phyloP scores from a whole-genome alignment of 2,888 invertebrate genomes.

The Lasioglossum marginatum region DNA sequence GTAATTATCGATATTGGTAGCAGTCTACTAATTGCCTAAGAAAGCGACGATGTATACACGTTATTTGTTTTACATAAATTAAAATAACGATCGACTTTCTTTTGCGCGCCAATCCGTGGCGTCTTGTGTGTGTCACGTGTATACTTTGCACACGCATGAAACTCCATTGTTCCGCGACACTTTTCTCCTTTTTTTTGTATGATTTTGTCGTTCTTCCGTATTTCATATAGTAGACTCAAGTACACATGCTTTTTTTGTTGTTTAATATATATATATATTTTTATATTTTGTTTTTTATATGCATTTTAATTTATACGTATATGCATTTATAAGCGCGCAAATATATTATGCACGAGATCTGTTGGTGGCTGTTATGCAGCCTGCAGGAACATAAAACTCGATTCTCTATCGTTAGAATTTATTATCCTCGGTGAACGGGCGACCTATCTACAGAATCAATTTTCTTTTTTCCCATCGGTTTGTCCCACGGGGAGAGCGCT shows the following conservation, averaged over 20 bases:
- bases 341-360: constrained; percentile 81
- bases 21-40: constrained; percentile 76
- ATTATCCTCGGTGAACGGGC: constrained; percentile 64
- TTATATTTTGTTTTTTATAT: constrained; percentile 35
- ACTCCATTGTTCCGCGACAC: neutral
- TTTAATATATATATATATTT: constrained; percentile 35
- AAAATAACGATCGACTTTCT: constrained; percentile 70
- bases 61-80: constrained; percentile 72
- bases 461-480: constrained; percentile 4
- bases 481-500: constrained; percentile 40
- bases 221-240: constrained; percentile 57
- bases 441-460: constrained; percentile 68
- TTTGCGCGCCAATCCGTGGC: constrained; percentile 29
- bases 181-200: neutral
- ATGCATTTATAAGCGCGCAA: constrained; percentile 70
- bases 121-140: constrained; percentile 53
- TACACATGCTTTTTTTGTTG: constrained; percentile 34
- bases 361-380: constrained; percentile 78
- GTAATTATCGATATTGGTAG: constrained; percentile 70
- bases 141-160: constrained; percentile 51
- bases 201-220: constrained; percentile 4
- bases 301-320: constrained; percentile 51
- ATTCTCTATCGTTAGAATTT: constrained; percentile 72
- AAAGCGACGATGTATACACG: constrained; percentile 74
- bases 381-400: constrained; percentile 82